Conservation (phyloP, 2,797 vertebrate genomes). For the Erpetoichthys calabaricus region DNA sequence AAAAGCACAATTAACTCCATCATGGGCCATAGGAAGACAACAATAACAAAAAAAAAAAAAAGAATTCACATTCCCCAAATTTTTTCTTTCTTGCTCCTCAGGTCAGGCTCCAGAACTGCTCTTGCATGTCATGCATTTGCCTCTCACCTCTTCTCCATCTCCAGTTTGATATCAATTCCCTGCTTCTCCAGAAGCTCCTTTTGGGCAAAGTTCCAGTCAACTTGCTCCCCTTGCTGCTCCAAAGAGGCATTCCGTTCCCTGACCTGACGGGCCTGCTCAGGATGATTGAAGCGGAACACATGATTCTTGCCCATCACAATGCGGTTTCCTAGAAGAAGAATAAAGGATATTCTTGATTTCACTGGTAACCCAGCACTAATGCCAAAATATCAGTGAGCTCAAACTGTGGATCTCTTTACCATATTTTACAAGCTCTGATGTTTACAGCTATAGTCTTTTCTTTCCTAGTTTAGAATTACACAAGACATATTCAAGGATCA, state of each 20-base stretch:
- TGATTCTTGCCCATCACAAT: slow-evolving; percentile 85
- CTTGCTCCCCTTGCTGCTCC: slow-evolving; percentile 56
- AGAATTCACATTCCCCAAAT: too few species aligned
- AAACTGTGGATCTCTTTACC: too few species aligned
- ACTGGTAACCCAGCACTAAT: not conserved
- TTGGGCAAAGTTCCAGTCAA: slow-evolving; percentile 81
- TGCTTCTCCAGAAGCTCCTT: slow-evolving; percentile 71
- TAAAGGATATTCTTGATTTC: not conserved
- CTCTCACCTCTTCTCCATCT: slow-evolving; percentile 71
- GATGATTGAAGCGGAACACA: slow-evolving; percentile 80
- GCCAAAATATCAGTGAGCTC: too few species aligned
- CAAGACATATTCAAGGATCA: too few species aligned
- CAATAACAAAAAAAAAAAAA: too few species aligned
- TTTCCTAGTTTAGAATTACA: too few species aligned
- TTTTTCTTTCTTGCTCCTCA: too few species aligned
- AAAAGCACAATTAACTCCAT: not conserved
- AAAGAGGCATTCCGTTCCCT: slow-evolving; percentile 52
- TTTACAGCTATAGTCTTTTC: not conserved
- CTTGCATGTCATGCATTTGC: too few species aligned
- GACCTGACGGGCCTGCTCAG: slow-evolving; percentile 70
- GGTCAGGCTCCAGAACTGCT: too few species aligned
- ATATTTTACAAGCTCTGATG: too few species aligned
- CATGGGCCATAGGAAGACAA: not conserved
- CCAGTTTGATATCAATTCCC: slow-evolving; percentile 76
- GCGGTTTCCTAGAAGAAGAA: slow-evolving; percentile 49